Percentiles rank a stretch among this genome's conserved stretches.
phyloP scores from a whole-genome alignment of 2,797 vertebrate genomes.

The Geotrypetes seraphini region DNA sequence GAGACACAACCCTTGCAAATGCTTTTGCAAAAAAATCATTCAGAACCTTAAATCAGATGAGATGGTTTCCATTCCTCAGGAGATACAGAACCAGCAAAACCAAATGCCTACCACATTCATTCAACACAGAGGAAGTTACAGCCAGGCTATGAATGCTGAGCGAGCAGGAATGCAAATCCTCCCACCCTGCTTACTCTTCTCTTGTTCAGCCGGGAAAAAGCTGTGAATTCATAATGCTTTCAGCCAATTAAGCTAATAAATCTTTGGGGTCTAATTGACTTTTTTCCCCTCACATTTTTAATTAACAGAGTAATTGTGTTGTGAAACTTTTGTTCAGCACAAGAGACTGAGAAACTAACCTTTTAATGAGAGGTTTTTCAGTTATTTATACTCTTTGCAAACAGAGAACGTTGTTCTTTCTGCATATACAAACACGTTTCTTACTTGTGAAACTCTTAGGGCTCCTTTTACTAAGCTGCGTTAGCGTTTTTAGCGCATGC shows the following conservation, averaged over 20 bases:
- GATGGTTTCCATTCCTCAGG: background rate
- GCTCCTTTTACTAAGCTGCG: too few species aligned
- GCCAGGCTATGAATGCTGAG: background rate
- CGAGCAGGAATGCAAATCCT: background rate
- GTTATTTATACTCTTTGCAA: background rate
- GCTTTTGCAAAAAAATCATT: too few species aligned
- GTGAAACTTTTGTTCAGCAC: slow-evolving; percentile 2
- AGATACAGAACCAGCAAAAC: background rate
- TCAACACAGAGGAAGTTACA: background rate
- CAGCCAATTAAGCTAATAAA: slow-evolving; percentile 16
- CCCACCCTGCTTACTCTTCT: background rate
- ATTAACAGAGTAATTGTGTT: slow-evolving; percentile 5
- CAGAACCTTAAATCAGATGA: background rate
- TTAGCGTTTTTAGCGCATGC: too few species aligned
- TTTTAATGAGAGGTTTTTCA: background rate
- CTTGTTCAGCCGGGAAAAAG: background rate
- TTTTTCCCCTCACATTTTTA: slow-evolving; percentile 7
- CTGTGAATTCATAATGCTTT: slow-evolving; percentile 4
- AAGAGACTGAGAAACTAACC: background rate
- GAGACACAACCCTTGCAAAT: too few species aligned
- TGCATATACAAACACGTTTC: background rate
- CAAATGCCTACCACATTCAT: background rate
- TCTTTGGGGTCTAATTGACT: slow-evolving; percentile 9
- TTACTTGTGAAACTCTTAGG: background rate
- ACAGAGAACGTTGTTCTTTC: background rate